Evolutionary conservation across 2,888 invertebrate species (phyloP).

Genomic region (Dolichomitus sp.): DNA sequence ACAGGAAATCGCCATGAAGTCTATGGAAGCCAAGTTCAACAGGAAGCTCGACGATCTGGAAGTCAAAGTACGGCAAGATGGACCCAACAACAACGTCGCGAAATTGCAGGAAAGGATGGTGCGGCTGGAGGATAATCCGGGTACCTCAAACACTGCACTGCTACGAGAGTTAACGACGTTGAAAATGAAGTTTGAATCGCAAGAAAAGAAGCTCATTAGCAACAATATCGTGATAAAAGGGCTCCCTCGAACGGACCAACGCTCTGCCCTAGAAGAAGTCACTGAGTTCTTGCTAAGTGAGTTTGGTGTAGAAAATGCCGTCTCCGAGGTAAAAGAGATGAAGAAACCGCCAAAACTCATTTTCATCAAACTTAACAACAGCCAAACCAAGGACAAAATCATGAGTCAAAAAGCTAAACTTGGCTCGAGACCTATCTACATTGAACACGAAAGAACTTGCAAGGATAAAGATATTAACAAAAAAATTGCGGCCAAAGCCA

Average conservation of each 20-base stretch:
- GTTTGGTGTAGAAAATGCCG: background rate
- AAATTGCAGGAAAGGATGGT: background rate
- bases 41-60: constrained; percentile 1
- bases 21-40: background rate
- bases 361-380: constrained; percentile 6
- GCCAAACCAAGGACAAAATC: constrained; percentile 11
- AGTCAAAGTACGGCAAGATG: background rate
- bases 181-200: background rate
- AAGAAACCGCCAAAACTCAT: background rate
- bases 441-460: background rate
- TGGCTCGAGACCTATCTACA: background rate
- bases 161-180: background rate
- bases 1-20: background rate
- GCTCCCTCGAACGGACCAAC: background rate
- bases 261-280: background rate
- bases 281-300: background rate
- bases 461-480: constrained; percentile 7
- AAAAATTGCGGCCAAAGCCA: background rate
- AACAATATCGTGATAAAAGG: constrained; percentile 21
- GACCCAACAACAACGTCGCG: background rate
- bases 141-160: background rate
- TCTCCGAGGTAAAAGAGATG: background rate
- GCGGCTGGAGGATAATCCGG: background rate
- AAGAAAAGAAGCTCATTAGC: background rate
- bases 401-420: constrained; percentile 18